These are phyloP conservation scores for Ceratotherium simum DNA, from an alignment of 2,113 vertebrate genomes.

Conservation along the genomic window DNA sequence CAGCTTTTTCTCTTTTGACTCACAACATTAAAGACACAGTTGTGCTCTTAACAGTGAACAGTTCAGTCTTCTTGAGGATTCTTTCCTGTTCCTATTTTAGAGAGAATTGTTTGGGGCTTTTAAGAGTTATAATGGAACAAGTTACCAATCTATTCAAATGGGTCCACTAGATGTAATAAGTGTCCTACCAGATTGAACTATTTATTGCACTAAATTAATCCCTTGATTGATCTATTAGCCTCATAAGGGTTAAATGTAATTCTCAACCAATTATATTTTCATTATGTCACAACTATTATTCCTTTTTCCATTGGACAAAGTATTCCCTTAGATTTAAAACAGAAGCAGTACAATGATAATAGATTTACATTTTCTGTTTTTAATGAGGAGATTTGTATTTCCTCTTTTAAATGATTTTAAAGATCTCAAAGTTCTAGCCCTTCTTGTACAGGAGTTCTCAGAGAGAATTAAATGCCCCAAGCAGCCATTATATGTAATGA, in stretches of 20 bases:
- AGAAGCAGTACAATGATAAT: background rate
- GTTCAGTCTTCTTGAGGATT: background rate
- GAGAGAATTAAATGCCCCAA: background rate
- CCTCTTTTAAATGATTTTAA: conserved; percentile 27
- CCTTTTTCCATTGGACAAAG: conserved; percentile 11
- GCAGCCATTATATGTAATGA: background rate
- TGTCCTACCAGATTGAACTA: background rate
- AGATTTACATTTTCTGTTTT: background rate
- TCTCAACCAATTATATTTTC: conserved; percentile 52
- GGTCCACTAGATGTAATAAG: conserved; percentile 28
- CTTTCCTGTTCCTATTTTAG: background rate
- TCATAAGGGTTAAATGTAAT: conserved; percentile 42
- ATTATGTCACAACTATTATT: conserved; percentile 32
- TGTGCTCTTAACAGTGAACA: background rate
- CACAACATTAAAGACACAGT: background rate
- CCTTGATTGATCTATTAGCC: background rate
- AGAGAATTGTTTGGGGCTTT: conserved; percentile 42
- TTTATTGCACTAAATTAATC: conserved; percentile 52
- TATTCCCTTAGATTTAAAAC: conserved; percentile 14
- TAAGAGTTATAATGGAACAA: conserved; percentile 16
- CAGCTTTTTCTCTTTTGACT: background rate
- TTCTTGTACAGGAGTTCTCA: background rate
- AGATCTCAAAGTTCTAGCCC: background rate
- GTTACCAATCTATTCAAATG: conserved; percentile 46
- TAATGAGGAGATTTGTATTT: conserved; percentile 5